Conservation (phyloP, 2,113 vertebrate genomes). For the Hippocampus abdominalis region DNA sequence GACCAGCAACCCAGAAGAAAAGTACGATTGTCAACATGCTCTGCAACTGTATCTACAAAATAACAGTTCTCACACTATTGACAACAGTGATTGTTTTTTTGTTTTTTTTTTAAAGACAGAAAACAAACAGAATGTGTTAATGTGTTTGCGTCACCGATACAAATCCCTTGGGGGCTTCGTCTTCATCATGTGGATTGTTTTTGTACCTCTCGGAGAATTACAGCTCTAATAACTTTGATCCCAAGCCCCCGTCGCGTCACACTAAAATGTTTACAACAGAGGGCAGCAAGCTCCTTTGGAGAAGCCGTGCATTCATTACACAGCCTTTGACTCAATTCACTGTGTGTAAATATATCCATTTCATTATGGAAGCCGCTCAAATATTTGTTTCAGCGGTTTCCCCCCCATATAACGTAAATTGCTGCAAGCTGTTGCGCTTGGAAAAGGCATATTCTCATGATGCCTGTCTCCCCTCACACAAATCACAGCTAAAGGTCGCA, state of each 20-base stretch:
- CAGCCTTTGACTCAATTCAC: constrained; percentile 65
- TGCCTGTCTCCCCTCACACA: constrained; percentile 71
- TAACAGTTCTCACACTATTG: not conserved
- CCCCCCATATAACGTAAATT: constrained; percentile 78
- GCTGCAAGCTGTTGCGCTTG: constrained; percentile 77
- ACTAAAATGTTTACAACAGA: constrained; percentile 65
- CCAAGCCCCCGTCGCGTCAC: constrained; percentile 57
- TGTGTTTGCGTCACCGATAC: not conserved
- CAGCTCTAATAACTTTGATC: constrained; percentile 62
- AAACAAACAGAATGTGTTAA: not conserved
- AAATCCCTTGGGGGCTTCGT: constrained; percentile 36
- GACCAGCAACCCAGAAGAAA: not conserved
- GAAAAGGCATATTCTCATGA: constrained; percentile 74
- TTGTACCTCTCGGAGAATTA: constrained; percentile 52
- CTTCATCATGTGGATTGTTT: constrained; percentile 42
- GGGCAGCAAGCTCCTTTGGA: constrained; percentile 47
- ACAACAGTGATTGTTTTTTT: constrained; percentile 7
- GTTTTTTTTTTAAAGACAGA: constrained; percentile 15
- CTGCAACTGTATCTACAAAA: not conserved
- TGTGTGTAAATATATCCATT: constrained; percentile 76
- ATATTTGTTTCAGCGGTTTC: constrained; percentile 78
- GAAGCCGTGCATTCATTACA: constrained; percentile 61
- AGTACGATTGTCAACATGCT: not conserved
- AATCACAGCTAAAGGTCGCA: constrained; percentile 77
- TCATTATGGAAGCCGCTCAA: constrained; percentile 72